A percentile compares a stretch with the other conserved stretches of the same genome.
phyloP scores from a whole-genome alignment of 2,113 vertebrate species.

The Taurulus bubalis region DNA sequence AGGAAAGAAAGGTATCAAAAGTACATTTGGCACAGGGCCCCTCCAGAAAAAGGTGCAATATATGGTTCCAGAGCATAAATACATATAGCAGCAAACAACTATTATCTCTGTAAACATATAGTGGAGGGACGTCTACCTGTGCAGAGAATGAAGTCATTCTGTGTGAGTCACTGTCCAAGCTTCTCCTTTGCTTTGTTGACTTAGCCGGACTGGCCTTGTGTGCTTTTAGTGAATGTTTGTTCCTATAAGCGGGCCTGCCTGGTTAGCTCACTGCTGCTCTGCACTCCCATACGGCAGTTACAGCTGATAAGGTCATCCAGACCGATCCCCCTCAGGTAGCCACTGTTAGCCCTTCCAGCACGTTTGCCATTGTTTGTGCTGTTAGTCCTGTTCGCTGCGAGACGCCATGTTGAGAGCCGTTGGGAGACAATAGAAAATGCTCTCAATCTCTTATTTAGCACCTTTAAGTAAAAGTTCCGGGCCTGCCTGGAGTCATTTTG shows the following conservation, averaged over 20 bases:
- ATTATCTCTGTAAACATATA: not conserved
- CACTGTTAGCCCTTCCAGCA: too few species aligned
- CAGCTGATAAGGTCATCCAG: too few species aligned
- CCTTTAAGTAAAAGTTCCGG: not conserved
- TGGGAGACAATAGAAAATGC: too few species aligned
- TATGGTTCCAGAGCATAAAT: not conserved
- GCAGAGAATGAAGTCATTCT: not conserved
- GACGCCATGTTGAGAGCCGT: too few species aligned
- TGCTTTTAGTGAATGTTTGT: not conserved
- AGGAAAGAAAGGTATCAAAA: not conserved
- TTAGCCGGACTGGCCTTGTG: not conserved
- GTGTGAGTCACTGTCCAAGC: not conserved
- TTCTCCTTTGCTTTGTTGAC: not conserved
- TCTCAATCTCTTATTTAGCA: not conserved
- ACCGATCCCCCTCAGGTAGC: too few species aligned
- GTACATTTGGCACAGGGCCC: not conserved
- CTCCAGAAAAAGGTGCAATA: not conserved
- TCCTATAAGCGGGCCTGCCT: not conserved
- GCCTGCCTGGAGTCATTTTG: not conserved
- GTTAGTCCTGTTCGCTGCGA: too few species aligned
- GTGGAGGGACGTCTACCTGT: not conserved
- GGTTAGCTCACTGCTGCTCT: not conserved
- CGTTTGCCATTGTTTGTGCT: too few species aligned
- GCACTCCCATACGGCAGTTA: too few species aligned
- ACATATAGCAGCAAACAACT: not conserved